Evolutionary conservation across 2,113 vertebrate genomes (phyloP).

Genomic region (Xyliphius kryptos): DNA sequence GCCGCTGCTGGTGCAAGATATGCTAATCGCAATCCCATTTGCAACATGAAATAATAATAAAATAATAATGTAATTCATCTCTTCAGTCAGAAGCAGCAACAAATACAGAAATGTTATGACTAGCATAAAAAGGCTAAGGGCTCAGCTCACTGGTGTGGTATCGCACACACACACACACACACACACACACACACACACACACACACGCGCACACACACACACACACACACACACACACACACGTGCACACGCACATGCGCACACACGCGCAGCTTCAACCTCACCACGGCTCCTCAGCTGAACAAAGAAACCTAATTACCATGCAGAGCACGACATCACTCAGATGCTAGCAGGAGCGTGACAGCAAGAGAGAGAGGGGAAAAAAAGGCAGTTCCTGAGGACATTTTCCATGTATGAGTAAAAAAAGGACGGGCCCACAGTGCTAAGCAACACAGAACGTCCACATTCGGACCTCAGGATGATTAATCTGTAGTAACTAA

Average conservation of each 20-base stretch:
- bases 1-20: not conserved
- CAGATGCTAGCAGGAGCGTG: slow-evolving; percentile 77
- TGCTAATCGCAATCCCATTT: slow-evolving; percentile 17
- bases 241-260: slow-evolving; percentile 22
- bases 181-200: no score
- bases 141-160: slow-evolving; percentile 23
- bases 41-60: not conserved
- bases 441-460: slow-evolving; percentile 24
- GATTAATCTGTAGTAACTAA: slow-evolving; percentile 34
- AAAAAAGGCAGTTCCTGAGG: not conserved
- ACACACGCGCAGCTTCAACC: slow-evolving; percentile 20
- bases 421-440: slow-evolving; percentile 31
- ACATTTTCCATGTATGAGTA: not conserved
- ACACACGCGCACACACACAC: slow-evolving; percentile 48
- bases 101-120: slow-evolving; percentile 2
- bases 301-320: slow-evolving; percentile 81
- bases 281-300: slow-evolving; percentile 40
- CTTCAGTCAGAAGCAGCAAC: slow-evolving; percentile 8
- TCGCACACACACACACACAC: slow-evolving; percentile 46
- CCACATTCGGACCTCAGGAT: slow-evolving; percentile 10
- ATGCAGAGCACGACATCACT: slow-evolving; percentile 77
- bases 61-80: slow-evolving; percentile 3
- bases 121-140: not conserved
- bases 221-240: slow-evolving; percentile 46
- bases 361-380: slow-evolving; percentile 62